phyloP scores from a whole-genome alignment of 2,797 vertebrate species.

The Moxostoma hubbsi region DNA sequence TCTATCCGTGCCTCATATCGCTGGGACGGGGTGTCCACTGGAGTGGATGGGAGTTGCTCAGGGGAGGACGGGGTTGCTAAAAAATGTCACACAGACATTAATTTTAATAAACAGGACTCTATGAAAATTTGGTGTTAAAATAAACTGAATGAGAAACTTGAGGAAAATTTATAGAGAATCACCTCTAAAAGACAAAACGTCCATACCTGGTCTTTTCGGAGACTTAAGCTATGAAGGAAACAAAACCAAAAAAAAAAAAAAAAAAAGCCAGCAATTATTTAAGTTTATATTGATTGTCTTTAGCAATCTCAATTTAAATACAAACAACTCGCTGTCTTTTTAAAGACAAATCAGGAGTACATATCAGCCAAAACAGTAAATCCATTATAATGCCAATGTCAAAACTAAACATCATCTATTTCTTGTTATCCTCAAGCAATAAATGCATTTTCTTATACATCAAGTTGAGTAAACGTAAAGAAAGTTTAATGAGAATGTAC shows the following conservation, averaged over 20 bases:
- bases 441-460: background rate
- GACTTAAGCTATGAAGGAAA: conserved; percentile 88
- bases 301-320: background rate
- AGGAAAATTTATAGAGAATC: background rate
- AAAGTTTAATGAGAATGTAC: background rate
- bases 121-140: background rate
- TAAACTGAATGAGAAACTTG: background rate
- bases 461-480: background rate
- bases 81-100: conserved; percentile 15
- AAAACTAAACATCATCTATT: background rate
- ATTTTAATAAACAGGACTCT: background rate
- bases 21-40: conserved; percentile 89
- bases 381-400: background rate
- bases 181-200: conserved; percentile 39
- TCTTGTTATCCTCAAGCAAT: background rate
- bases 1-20: conserved; percentile 96
- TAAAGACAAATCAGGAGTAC: background rate
- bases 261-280: background rate
- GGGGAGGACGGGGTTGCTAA: conserved; percentile 92
- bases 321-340: background rate
- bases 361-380: background rate
- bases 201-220: conserved; percentile 94
- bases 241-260: conserved; percentile 53
- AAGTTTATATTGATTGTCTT: background rate
- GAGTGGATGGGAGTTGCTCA: conserved; percentile 88